Base-by-base conservation (phyloP, 2,113 vertebrate species). In the Nannobrachium achirus region DNA sequence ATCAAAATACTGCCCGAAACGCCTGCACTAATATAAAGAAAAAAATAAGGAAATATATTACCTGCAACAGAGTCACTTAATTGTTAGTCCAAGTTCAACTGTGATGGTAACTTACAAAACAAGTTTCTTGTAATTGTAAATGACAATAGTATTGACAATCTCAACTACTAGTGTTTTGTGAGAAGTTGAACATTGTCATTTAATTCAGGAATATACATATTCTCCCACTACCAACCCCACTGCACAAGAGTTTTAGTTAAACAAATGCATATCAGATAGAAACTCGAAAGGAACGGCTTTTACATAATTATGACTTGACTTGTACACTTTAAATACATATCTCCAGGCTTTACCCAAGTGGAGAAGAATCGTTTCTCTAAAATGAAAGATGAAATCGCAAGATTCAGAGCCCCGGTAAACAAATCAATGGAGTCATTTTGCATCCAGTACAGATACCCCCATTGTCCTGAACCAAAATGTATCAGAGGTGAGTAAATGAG, bases 281-380 rank as follows among this genome's bases (percentile, higher is more conserved):
- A 58, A 58, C 1, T 53, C 2, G 7, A n/a, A 15, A 4, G n/a
- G 13, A 10, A 16, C 15, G 40, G 10, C 10, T 19, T 1, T 25
- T 25, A 25, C 18, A 14, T 14, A 52, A 18, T 1, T 44, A 25
- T 25, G 1, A 25, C 4, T 25, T 25, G 6, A 10, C 4, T 39
- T 14, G 19, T 33, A 11, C 33, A 20, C 5, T 45, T 48, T 10
- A 10, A 10, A 6, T 25, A 25, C 20, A 25, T 25, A 25, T 25
- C 4, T 25, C 20, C 63, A 90, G 88, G 85, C 56, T 53, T 88
- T 1, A 85, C 39, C 80, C 79, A 69, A 3, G 75, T 86, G 45
- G 85, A 88, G 62, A 90, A 79, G 76, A 87, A 79, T 15, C 74
- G 83, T 19, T 90, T 87, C 78, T 53, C 25, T 2, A 7, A 14